A percentile compares a stretch with the other conserved stretches of the same genome.
These are phyloP conservation scores for Epistrophe eligans DNA, from an alignment of 2,888 invertebrate genomes.

Conservation along the genomic window DNA sequence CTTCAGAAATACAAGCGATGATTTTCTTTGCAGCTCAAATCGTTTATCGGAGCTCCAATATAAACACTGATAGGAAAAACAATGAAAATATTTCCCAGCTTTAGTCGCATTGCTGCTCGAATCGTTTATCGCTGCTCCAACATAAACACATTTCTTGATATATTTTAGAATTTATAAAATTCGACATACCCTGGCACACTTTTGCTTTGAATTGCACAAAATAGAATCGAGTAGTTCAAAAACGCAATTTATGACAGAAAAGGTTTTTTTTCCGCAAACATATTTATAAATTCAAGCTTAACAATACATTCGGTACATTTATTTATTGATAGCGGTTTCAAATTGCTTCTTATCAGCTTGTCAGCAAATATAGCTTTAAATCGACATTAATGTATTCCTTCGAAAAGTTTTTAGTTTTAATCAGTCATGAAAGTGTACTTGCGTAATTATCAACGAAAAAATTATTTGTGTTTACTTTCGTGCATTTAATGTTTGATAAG, in stretches of 20 bases:
- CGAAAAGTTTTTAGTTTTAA: not conserved
- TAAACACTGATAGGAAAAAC: too few relatives aligned
- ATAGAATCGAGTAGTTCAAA: not conserved
- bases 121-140: too few relatives aligned
- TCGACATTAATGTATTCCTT: not conserved
- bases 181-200: too few relatives aligned
- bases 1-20: too few relatives aligned
- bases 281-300: not conserved
- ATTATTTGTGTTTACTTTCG: not conserved
- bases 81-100: too few relatives aligned
- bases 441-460: not conserved
- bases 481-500: not conserved
- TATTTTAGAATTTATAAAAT: too few relatives aligned
- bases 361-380: slow-evolving; percentile 23
- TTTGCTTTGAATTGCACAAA: too few relatives aligned
- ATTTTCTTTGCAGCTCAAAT: too few relatives aligned
- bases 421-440: slow-evolving; percentile 19
- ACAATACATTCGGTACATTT: not conserved
- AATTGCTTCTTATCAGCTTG: slow-evolving; percentile 22
- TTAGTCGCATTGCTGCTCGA: too few relatives aligned
- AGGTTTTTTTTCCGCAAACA: not conserved
- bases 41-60: too few relatives aligned
- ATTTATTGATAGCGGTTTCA: slow-evolving; percentile 17
- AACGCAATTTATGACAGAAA: not conserved
- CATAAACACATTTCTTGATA: too few relatives aligned